These are phyloP conservation scores for Melospiza melodia DNA, from an alignment of 2,113 vertebrate genomes.

Conservation along the genomic window DNA sequence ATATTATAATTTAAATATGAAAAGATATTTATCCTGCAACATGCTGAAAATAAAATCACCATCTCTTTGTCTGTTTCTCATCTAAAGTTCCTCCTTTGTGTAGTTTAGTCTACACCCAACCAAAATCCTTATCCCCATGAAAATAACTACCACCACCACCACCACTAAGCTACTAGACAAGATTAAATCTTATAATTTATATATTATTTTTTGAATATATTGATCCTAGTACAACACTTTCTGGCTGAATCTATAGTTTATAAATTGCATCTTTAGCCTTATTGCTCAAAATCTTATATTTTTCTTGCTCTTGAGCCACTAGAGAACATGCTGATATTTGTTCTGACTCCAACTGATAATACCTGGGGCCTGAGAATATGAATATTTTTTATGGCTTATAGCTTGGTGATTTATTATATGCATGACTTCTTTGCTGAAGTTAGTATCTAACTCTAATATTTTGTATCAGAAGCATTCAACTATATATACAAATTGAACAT, in stretches of 20 bases:
- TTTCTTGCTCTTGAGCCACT: not conserved
- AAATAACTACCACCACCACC: not conserved
- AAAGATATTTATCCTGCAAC: not conserved
- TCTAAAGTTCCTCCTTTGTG: not conserved
- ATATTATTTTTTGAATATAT: conserved; percentile 9
- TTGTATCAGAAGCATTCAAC: not conserved
- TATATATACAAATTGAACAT: not conserved
- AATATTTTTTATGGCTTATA: not conserved
- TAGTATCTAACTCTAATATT: not conserved
- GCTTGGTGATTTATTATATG: not conserved
- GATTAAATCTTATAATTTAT: not conserved
- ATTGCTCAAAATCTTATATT: not conserved
- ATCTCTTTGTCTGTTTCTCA: not conserved
- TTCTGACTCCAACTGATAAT: not conserved
- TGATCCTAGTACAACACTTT: not conserved
- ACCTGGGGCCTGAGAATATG: not conserved
- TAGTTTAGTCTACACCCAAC: not conserved
- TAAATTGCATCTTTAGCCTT: not conserved
- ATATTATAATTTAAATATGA: not conserved
- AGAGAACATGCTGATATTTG: not conserved
- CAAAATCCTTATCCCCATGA: not conserved
- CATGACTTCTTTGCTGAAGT: not conserved
- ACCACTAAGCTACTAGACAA: not conserved
- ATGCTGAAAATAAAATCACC: not conserved
- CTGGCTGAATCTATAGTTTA: not conserved